Evolutionary conservation across 2,888 invertebrate species (phyloP).

Genomic region (Sepioteuthis lessoniana): DNA sequence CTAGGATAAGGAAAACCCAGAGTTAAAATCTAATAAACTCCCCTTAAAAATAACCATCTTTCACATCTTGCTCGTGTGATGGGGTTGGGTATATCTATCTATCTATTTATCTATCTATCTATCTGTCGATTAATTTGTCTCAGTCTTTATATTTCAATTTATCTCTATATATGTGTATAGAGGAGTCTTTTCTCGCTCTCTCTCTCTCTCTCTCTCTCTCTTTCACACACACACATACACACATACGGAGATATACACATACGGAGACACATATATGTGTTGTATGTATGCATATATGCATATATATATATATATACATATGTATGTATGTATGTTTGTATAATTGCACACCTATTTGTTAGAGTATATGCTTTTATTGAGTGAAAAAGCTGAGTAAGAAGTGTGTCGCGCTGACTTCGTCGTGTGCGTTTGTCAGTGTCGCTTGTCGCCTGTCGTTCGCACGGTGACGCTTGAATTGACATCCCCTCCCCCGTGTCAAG

Average conservation of each 20-base stretch:
- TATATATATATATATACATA: not conserved
- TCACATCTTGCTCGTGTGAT: too few relatives aligned
- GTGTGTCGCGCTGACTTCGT: not conserved
- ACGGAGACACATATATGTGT: not conserved
- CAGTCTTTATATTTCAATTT: too few relatives aligned
- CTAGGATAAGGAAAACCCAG: too few relatives aligned
- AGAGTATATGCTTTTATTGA: not conserved
- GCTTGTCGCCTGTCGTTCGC: not conserved
- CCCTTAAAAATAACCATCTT: too few relatives aligned
- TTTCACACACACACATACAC: not conserved
- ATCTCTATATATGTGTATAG: too few relatives aligned
- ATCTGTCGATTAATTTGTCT: too few relatives aligned
- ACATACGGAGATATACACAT: not conserved
- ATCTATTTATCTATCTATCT: too few relatives aligned
- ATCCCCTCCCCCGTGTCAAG: slow-evolving; percentile 6
- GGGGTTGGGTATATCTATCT: too few relatives aligned
- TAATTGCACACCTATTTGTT: not conserved
- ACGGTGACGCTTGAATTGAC: not conserved
- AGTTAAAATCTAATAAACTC: too few relatives aligned
- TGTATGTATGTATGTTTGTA: not conserved
- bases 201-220: too few relatives aligned
- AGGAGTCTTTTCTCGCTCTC: too few relatives aligned
- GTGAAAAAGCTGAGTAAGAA: not conserved
- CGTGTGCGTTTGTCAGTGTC: not conserved
- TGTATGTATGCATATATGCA: not conserved